Evolutionary conservation across 2,797 vertebrate species (phyloP), one percentile per base, ranked within the genome.

Genomic region (Distichodus sexfasciatus): DNA sequence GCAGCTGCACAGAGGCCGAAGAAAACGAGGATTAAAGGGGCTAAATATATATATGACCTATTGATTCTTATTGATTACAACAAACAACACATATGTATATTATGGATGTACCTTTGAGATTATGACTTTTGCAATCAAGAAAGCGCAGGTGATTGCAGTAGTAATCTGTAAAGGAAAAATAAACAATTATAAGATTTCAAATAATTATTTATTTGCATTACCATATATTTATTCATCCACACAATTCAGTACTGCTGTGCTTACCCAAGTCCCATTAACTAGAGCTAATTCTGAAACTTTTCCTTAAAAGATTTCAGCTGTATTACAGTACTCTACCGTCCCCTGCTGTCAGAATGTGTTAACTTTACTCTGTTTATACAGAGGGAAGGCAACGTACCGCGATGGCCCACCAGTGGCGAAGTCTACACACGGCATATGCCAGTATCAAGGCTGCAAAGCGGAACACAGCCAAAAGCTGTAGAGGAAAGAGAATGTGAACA

Each of bases 331-430:
- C 71, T 60, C 12, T 72, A 58, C 23, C 21, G 17, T 11, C 74
- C 48, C 53, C 75, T 66, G 35, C 36, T 69, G 76, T 36, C 15
- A 17, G 11, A 15, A 62, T 9, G 1, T 19, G 14, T 5, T 43
- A 67, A 0, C 23, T 29, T 7, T 28, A 24, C 19, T 7, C 24
- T 33, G 9, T 2, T 21, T 29, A 40, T 9, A 12, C 17, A 3
- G 19, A 6, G 26, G 33, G 24, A n/a, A 43, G 6, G 15, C 4
- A 4, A 86, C 94, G 88, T 81, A 98, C 96, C 65, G 97, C 95
- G 69, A 98, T 93, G 65, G 94, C 94, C 95, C 96, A 98, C 97
- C 97, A 99, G 73, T 99, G 97, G 54, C 87, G 92, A 23, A 98
- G 89, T 85, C 86, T 94, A 81, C 92, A 99, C 57, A 96, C 90